Conservation (phyloP, 2,888 invertebrate species). For the Yponomeuta cagnagella region DNA sequence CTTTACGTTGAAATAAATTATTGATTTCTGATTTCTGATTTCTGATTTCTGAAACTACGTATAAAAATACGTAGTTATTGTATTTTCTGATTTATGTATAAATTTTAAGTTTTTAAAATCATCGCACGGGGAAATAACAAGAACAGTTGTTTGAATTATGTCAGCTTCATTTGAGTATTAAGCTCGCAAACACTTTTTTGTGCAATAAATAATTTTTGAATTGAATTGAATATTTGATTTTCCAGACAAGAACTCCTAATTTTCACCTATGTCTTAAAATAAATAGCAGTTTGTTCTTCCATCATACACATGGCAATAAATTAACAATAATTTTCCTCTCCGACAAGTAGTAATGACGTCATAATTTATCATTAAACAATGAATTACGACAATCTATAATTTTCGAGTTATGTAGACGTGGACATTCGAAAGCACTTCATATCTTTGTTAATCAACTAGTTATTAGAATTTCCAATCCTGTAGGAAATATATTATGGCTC, state of each 20-base stretch:
- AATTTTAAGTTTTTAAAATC: too few relatives aligned
- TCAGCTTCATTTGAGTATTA: not conserved
- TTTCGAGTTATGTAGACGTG: not conserved
- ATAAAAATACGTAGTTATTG: too few relatives aligned
- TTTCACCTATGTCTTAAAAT: not conserved
- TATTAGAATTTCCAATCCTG: not conserved
- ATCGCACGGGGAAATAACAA: not conserved
- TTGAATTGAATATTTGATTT: not conserved
- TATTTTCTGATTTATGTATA: too few relatives aligned
- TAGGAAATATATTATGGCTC: too few relatives aligned
- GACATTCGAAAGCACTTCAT: not conserved
- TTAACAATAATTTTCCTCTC: not conserved
- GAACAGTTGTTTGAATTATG: not conserved
- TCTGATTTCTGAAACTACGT: too few relatives aligned
- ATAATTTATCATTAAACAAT: not conserved
- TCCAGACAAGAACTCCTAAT: not conserved
- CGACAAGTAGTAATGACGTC: not conserved
- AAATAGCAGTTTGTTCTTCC: not conserved
- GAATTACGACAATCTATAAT: not conserved
- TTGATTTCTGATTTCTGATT: too few relatives aligned
- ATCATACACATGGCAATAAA: not conserved
- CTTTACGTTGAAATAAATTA: too few relatives aligned
- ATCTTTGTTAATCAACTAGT: not conserved
- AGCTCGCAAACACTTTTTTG: too few relatives aligned
- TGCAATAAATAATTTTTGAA: too few relatives aligned